Evolutionary conservation across 2,888 invertebrate genomes (phyloP), one percentile per base, ranked within the genome.

Genomic region (Drosophila aldrichi): DNA sequence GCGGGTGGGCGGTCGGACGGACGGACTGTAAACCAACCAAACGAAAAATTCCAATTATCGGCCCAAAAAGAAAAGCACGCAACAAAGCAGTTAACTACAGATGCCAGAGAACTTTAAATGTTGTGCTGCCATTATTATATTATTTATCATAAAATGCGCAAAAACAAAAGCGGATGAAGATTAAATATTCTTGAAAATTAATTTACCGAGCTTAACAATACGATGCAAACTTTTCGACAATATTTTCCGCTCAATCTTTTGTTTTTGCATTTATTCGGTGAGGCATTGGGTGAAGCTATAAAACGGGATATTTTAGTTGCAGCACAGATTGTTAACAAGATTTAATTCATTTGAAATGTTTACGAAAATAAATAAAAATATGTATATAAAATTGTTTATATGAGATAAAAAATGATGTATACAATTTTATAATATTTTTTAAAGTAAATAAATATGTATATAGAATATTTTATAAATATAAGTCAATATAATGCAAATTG

Each of bases 41-140:
- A 74, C 70, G 71, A 71, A 69, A 74, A 88, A 83, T 80, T 82
- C 77, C 80, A 86, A 83, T 88, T 86, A 88, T 74, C 66, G 54
- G 38, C 22, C 51, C 2, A n/a, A 43, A 32, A 48, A 58, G 48
- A 59, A 56, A 58, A 54, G 46, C 61, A 57, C 68, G 49, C 51
- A 55, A 58, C 36, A 63, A 57, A 57, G 56, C 54, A 52, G 44
- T 49, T 51, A 63, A 55, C 49, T 56, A 29, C 38, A 40, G 40
- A 32, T 40, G 20, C 29, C 41, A 29, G 49, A 29, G 49, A 55
- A 62, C 32, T 46, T 63, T 22, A 54, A 78, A 78, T 68, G 46
- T 46, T 68, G 46, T 46, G 40, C 73, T n/a, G 9, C 32, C 22
- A 48, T 34, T 18, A 38, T 38, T 16, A 22, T 44, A 43, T 20